Conservation (phyloP, 2,888 invertebrate genomes). For the Synergus japonicus region DNA sequence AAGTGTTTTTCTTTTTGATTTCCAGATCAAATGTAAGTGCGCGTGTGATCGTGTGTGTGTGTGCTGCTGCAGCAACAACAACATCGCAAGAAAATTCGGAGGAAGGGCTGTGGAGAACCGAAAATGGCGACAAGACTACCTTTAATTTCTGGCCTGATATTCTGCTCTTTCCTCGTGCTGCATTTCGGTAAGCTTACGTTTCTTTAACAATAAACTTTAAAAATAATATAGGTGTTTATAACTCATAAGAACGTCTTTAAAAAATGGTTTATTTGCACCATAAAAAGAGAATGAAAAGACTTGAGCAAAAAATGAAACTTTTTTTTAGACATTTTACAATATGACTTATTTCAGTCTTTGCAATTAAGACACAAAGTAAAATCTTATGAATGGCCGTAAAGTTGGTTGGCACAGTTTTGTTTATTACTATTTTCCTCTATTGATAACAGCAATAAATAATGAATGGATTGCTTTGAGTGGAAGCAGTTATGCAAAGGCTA, state of each 20-base stretch:
- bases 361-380: background rate
- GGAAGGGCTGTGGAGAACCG: slow-evolving; percentile 53
- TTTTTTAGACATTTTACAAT: background rate
- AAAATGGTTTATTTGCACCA: background rate
- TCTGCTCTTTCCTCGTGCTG: slow-evolving; percentile 66
- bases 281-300: background rate
- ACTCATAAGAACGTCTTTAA: background rate
- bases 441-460: slow-evolving; percentile 9
- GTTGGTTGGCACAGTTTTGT: background rate
- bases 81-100: slow-evolving; percentile 55
- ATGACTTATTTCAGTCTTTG: background rate
- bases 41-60: slow-evolving; percentile 59
- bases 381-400: slow-evolving; percentile 12
- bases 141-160: slow-evolving; percentile 67
- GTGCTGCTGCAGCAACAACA: slow-evolving; percentile 41
- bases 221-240: too few species aligned
- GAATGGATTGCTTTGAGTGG: slow-evolving; percentile 5
- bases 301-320: background rate
- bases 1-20: slow-evolving; percentile 56
- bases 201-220: too few species aligned
- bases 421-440: background rate
- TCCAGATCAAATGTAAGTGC: slow-evolving; percentile 71
- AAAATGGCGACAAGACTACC: slow-evolving; percentile 69
- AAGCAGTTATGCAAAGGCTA: background rate
- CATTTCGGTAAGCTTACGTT: slow-evolving; percentile 64